Conservation (phyloP, 1,140 invertebrate genomes). For the Himalopsyche phryganea region DNA sequence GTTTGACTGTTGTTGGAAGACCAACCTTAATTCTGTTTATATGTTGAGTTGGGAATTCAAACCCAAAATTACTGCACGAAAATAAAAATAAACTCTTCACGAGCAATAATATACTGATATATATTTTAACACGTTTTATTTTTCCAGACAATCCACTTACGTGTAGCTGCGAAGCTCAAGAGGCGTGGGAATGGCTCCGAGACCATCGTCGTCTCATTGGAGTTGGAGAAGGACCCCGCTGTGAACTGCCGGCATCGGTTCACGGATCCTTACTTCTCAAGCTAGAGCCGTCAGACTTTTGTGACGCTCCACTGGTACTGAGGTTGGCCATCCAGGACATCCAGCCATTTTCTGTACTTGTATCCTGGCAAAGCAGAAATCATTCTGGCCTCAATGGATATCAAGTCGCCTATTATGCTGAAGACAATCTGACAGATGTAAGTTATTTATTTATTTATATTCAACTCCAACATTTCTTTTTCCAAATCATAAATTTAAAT, state of each 20-base stretch:
- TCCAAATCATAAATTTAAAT: too few species aligned
- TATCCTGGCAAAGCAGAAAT: conserved; percentile 86
- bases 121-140: too few species aligned
- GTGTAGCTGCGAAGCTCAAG: conserved; percentile 79
- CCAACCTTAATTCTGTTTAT: too few species aligned
- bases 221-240: conserved; percentile 61
- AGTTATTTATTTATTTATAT: conserved; percentile 5
- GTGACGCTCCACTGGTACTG: conserved; percentile 73
- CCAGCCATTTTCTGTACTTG: conserved; percentile 80
- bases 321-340: conserved; percentile 83
- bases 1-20: too few species aligned
- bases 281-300: conserved; percentile 75
- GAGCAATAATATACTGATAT: too few species aligned
- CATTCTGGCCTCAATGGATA: conserved; percentile 81
- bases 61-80: too few species aligned
- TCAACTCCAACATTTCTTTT: neutral
- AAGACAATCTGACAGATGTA: conserved; percentile 52
- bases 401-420: conserved; percentile 78
- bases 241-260: conserved; percentile 75
- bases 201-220: conserved; percentile 73
- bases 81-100: too few species aligned
- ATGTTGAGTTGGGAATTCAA: too few species aligned
- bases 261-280: conserved; percentile 70
- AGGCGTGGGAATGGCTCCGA: conserved; percentile 83
- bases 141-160: conserved; percentile 77